Base-by-base conservation (phyloP, 1,140 invertebrate species). In the Bombus confusus region DNA sequence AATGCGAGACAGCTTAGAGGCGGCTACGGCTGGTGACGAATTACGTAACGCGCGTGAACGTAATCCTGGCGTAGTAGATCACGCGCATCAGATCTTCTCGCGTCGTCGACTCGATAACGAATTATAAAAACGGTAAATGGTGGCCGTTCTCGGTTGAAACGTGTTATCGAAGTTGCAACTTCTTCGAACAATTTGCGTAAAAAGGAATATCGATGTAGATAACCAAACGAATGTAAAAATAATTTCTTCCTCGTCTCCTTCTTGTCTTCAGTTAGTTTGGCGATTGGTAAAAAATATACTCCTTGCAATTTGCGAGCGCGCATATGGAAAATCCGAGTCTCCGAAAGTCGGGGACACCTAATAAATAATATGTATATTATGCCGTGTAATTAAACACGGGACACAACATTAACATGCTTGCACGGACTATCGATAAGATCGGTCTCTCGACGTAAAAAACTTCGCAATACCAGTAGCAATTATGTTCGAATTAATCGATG, bases 1-100 rank as follows among this genome's bases (percentile, higher is more conserved):
- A 31, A 62, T 62, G 15, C 6, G 13, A 22, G 9, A 4, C 6
- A 8, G 52, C 34, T 59, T 39, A 59, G 8, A n/a, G 75, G 10
- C 15, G 22, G 57, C 57, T 3, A 31, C 28, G 15, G 31, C 12
- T 68, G 31, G 12, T 69, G 64, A 80, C 41, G 18, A 47, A 80
- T 81, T 80, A 62, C 28, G 52, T 81, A 81, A 81, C 37, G 4
- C 41, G 22, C 22, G 37, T 22, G 3, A 64, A 62, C 34, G 75
- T 64, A 41, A 62, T 34, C 12, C 28, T 6, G 25, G 25, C 52
- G 41, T 6, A 9, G 41, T 0, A 4, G 39, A 18, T 5, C 34
- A 41, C 6, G 18, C 25, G 28, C 39, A 18, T 28, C 15, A 31
- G n/a, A 28, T 47, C n/a, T 18, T 59, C 31, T 34, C 72, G 18